phyloP scores from a whole-genome alignment of 1,140 invertebrate species.

The Sipha flava region DNA sequence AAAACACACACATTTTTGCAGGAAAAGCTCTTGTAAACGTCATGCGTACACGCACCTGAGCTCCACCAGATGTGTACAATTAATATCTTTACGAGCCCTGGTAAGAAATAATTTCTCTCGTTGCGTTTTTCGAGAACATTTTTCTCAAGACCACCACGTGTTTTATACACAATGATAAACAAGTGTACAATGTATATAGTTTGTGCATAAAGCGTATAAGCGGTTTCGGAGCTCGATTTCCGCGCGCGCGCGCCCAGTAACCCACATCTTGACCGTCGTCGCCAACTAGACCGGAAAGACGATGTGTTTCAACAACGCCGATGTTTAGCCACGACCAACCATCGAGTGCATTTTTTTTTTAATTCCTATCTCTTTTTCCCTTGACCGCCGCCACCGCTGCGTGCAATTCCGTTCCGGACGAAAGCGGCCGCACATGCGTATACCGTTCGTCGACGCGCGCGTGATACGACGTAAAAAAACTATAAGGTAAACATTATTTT shows the following conservation, averaged over 20 bases:
- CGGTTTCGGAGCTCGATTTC: neutral
- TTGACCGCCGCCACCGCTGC: neutral
- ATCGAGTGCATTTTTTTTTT: slow-evolving; percentile 3
- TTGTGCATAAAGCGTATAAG: too few species aligned
- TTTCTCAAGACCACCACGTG: too few species aligned
- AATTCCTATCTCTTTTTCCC: neutral
- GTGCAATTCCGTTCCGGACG: neutral
- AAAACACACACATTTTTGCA: too few species aligned
- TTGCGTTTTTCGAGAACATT: too few species aligned
- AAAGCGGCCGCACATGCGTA: neutral
- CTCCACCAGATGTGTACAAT: too few species aligned
- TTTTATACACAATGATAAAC: too few species aligned
- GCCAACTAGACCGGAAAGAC: slow-evolving; percentile 28
- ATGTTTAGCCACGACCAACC: slow-evolving; percentile 7
- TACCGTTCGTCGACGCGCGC: neutral
- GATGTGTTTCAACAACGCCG: neutral
- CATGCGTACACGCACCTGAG: too few species aligned
- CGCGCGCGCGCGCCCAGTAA: slow-evolving; percentile 8
- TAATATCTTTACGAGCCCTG: too few species aligned
- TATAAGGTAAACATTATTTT: neutral
- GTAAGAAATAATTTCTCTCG: too few species aligned
- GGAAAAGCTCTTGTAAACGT: too few species aligned
- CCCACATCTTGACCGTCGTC: neutral
- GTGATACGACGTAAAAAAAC: neutral
- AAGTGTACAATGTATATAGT: too few species aligned